phyloP scores from a whole-genome alignment of 1,140 invertebrate genomes.

The Phortica variegata region DNA sequence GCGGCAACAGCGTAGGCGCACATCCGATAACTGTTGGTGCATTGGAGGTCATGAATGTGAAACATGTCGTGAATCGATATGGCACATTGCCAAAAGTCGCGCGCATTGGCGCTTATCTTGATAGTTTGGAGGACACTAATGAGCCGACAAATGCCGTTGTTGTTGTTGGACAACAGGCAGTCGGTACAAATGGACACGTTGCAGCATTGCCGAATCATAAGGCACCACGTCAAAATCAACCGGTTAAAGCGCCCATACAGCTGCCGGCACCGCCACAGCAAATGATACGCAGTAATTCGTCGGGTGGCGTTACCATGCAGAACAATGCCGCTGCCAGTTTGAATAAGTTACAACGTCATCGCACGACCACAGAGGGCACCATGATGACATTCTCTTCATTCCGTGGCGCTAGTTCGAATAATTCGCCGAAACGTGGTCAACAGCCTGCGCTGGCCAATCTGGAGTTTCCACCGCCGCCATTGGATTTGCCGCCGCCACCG shows the following conservation, averaged over 20 bases:
- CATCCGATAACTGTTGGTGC: conserved; percentile 71
- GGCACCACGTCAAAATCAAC: conserved; percentile 1
- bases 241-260: conserved; percentile 64
- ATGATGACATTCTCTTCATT: conserved; percentile 60
- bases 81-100: conserved; percentile 95
- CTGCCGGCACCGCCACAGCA: conserved; percentile 57
- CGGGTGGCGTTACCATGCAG: conserved; percentile 71
- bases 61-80: conserved; percentile 93
- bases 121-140: conserved; percentile 70
- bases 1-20: conserved; percentile 13
- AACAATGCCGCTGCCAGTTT: conserved; percentile 59
- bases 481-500: conserved; percentile 71
- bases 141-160: conserved; percentile 11
- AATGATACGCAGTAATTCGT: conserved; percentile 83
- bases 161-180: background rate
- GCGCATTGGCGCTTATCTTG: conserved; percentile 91
- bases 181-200: conserved; percentile 34
- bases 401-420: conserved; percentile 47
- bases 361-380: conserved; percentile 56
- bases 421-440: conserved; percentile 62
- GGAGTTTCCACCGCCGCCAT: conserved; percentile 80
- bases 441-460: conserved; percentile 71
- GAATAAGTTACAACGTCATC: conserved; percentile 59
- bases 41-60: conserved; percentile 94
- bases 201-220: conserved; percentile 7